A percentile compares a stretch with the other conserved stretches of the same genome.
Evolutionary conservation across 2,797 vertebrate species (phyloP).

Genomic region (Periparus ater): DNA sequence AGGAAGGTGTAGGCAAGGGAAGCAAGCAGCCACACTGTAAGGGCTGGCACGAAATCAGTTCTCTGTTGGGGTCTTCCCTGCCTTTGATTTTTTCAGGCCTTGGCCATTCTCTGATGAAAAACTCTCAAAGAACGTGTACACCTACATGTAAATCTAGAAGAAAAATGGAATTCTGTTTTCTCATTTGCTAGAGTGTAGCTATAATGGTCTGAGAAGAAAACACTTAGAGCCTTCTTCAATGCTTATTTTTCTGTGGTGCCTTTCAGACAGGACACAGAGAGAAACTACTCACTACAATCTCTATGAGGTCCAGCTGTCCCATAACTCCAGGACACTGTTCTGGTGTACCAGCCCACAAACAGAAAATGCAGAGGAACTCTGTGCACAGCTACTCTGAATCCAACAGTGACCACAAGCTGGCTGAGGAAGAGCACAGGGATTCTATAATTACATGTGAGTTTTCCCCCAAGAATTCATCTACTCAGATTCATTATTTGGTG

Average conservation of each 20-base stretch:
- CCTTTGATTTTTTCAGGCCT: background rate
- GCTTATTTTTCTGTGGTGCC: background rate
- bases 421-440: background rate
- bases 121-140: background rate
- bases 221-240: background rate
- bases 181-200: background rate
- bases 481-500: background rate
- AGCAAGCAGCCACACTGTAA: background rate
- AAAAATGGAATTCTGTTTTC: background rate
- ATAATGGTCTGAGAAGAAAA: background rate
- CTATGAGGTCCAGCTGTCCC: background rate
- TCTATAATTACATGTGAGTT: background rate
- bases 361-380: rapidly evolving
- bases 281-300: background rate
- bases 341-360: background rate
- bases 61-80: background rate
- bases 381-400: background rate
- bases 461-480: background rate
- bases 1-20: background rate
- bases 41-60: background rate
- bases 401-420: background rate
- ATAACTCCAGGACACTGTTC: background rate
- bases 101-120: background rate
- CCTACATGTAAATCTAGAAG: background rate
- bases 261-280: background rate